A percentile compares a stretch with the other conserved stretches of the same genome.
Conservation (phyloP, 2,888 invertebrate genomes). For the Xestia xanthographa region DNA sequence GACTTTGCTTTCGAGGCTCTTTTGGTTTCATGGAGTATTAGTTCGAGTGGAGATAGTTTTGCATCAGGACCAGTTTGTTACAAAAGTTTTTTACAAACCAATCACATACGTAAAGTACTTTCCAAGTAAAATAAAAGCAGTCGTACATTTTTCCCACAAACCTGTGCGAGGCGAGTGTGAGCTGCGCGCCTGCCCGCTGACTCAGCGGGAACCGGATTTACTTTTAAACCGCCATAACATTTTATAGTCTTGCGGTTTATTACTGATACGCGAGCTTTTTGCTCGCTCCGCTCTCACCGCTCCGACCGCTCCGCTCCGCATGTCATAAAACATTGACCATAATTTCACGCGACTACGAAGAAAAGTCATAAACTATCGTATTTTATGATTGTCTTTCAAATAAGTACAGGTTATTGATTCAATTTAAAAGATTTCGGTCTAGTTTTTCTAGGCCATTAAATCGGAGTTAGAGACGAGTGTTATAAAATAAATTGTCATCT, state of each 20-base stretch:
- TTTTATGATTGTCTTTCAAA: conserved; percentile 47
- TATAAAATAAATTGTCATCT: conserved; percentile 26
- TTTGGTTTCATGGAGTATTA: too few species aligned
- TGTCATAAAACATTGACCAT: conserved; percentile 59
- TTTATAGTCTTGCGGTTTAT: conserved; percentile 61
- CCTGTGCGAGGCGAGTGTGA: conserved; percentile 1
- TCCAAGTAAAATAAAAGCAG: conserved; percentile 34
- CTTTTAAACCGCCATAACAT: conserved; percentile 62
- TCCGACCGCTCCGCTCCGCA: conserved; percentile 11
- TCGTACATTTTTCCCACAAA: conserved; percentile 38
- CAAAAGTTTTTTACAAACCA: background rate
- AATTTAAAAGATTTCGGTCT: conserved; percentile 48
- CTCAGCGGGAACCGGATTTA: conserved; percentile 66
- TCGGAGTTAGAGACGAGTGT: conserved; percentile 6
- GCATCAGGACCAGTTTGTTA: background rate
- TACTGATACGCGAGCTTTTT: conserved; percentile 59
- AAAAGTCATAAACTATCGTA: conserved; percentile 43
- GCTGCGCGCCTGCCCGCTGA: conserved; percentile 34
- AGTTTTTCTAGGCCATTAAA: conserved; percentile 42
- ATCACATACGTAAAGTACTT: conserved; percentile 15
- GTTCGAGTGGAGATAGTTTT: background rate
- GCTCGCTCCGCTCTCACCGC: conserved; percentile 43
- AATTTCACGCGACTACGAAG: conserved; percentile 54
- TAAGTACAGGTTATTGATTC: conserved; percentile 51
- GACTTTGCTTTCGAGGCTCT: background rate